Evolutionary conservation across 2,797 vertebrate species (phyloP), one percentile per base, ranked within the genome.

Genomic region (Epinephelus awoara): DNA sequence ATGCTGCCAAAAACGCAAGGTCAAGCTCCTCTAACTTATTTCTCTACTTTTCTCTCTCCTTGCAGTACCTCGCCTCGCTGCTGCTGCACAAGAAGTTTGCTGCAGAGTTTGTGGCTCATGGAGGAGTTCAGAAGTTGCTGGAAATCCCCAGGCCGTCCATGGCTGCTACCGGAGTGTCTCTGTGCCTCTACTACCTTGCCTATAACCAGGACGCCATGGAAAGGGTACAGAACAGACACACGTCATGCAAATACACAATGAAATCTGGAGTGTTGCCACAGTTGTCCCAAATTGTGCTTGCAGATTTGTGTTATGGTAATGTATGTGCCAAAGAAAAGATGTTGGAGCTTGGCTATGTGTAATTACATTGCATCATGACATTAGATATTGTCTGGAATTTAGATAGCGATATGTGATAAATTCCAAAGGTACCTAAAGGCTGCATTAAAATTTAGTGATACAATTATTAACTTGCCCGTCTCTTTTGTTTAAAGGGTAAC

Each of bases 121-220:
- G 97, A 51, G 98, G 98, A 67, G 98, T 99, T 80, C 98, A 99
- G 77, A 99, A 99, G 87, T 89, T 99, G 88, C 92, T 99, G 89
- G 98, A 99, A 93, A 99, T 99, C 77, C 98, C 98, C 61, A 95
- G 97, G 69, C 98, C 98, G 72, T 99, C 98, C 17, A 99, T 99
- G 98, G 97, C 98, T 85, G 98, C 98, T 21, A 99, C 98, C 6
- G 98, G 98, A 64, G 98, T 99, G n/a, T 99, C 98, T 55, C 96
- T 99, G 95, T 99, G 98, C 85, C 97, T 99, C 25, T 99, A 99
- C 92, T 99, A 99, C 84, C 93, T 99, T 82, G 99, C 98, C 8
- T 99, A 99, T 88, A 99, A 99, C 91, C 98, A 99, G 93, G 98
- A 99, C 71, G 98, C 98, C 49, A 99, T 99, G 98, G 98, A 99